phyloP scores from a whole-genome alignment of 2,888 invertebrate genomes.

The Archaeoteleia sp. region DNA sequence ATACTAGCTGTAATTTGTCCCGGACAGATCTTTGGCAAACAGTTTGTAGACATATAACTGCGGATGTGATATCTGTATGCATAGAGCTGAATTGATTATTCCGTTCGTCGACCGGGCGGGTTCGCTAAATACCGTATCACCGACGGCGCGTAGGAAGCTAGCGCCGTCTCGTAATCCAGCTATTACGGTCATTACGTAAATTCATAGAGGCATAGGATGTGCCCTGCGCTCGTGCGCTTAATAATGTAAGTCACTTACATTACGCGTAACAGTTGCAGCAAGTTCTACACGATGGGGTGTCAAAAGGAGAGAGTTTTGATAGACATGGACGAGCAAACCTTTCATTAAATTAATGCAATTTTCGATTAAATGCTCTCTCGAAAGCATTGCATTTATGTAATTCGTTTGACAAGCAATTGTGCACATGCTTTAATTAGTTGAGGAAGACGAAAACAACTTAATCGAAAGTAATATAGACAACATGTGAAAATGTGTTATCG shows the following conservation, averaged over 20 bases:
- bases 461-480: too few species aligned
- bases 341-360: slow-evolving; percentile 4
- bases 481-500: too few species aligned
- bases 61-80: slow-evolving; percentile 6
- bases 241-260: slow-evolving; percentile 37
- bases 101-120: slow-evolving; percentile 43
- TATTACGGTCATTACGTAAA: slow-evolving; percentile 45
- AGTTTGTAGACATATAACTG: neutral
- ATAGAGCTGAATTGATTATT: slow-evolving; percentile 31
- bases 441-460: too few species aligned
- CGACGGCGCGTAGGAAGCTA: slow-evolving; percentile 36
- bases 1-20: neutral
- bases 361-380: neutral
- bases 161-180: slow-evolving; percentile 45
- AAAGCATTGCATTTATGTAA: too few species aligned
- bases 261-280: slow-evolving; percentile 11
- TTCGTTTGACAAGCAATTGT: too few species aligned
- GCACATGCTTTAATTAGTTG: too few species aligned
- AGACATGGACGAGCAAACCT: slow-evolving; percentile 10
- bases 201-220: slow-evolving; percentile 34
- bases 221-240: slow-evolving; percentile 23
- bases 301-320: slow-evolving; percentile 33
- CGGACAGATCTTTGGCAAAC: neutral
- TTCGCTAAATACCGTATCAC: slow-evolving; percentile 48
- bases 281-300: slow-evolving; percentile 17